Evolutionary conservation across 2,797 vertebrate genomes (phyloP), one percentile per base, ranked within the genome.

Genomic region (Mormyrus proboscirostris): DNA sequence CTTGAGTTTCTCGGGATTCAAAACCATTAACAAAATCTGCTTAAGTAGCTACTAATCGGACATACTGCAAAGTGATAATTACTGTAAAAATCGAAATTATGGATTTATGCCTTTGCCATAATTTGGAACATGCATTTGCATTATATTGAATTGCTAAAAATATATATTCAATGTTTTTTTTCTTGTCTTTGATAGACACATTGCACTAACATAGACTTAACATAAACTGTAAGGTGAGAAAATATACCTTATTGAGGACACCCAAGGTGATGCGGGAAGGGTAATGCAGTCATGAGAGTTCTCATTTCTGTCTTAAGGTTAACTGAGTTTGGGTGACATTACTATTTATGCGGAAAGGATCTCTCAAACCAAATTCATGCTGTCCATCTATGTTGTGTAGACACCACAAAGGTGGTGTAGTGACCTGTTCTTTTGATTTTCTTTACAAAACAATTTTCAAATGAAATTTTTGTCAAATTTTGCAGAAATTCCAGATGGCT

Each of bases 401-500:
- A 47, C 16, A 3, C 38, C 38, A 7, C 41, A 47, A 44, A 41
- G 16, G 38, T 22, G 38, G 41, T 44, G 38, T 2, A 47, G 8
- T n/a, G 38, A 82, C 19, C 76, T 9, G 41, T 82, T 47, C 76
- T 44, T 41, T 44, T 79, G 76, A 82, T 47, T 44, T 82, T 44
- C 76, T 47, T 85, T 29, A 25, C 57, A 29, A 51, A 85, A 86
- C 25, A 57, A 16, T 25, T 25, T 85, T 87, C 29, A 10, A 55
- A 19, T 59, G 2, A 59, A 57, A 10, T 38, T 59, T 59, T 59
- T 49, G n/a, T 33, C 38, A 57, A 25, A 25, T 87, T 59, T 16
- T 59, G 25, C 85, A 33, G 22, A 86, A 53, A 86, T 86, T 51
- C 49, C 10, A 86, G 93, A 92, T 69, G 94, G 91, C 47, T 89